Evolutionary conservation across 2,113 vertebrate genomes (phyloP).

Genomic region (Callaeas wilsoni): DNA sequence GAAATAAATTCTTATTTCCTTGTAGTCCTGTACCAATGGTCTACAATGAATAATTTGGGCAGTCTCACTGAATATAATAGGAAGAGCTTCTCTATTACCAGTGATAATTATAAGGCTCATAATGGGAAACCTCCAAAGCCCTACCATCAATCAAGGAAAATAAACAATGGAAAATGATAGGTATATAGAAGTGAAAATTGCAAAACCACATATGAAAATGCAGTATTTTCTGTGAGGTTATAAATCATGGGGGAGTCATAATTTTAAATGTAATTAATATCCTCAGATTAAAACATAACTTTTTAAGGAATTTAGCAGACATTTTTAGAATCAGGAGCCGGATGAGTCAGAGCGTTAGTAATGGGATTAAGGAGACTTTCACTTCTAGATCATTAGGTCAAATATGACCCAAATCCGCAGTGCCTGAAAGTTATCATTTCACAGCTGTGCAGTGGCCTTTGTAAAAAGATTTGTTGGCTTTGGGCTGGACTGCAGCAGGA

Average conservation of each 20-base stretch:
- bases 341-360: background rate
- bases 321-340: background rate
- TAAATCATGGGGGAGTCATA: conserved; percentile 72
- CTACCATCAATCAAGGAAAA: conserved; percentile 77
- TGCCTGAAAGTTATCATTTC: conserved; percentile 29
- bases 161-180: conserved; percentile 79
- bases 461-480: conserved; percentile 5
- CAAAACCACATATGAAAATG: conserved; percentile 57
- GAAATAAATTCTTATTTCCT: conserved; percentile 82
- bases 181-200: conserved; percentile 73
- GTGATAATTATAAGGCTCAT: conserved; percentile 82
- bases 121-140: conserved; percentile 73
- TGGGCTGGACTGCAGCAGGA: background rate
- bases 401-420: background rate
- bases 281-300: conserved; percentile 74
- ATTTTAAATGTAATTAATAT: conserved; percentile 72
- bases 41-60: conserved; percentile 79
- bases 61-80: conserved; percentile 75
- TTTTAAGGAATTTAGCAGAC: conserved; percentile 34
- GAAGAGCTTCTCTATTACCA: conserved; percentile 78
- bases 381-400: conserved; percentile 21
- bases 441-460: conserved; percentile 19
- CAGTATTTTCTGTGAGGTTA: conserved; percentile 55
- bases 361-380: background rate
- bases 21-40: conserved; percentile 61